phyloP scores from a whole-genome alignment of 1,140 invertebrate species.

The Drosophila carrolli region DNA sequence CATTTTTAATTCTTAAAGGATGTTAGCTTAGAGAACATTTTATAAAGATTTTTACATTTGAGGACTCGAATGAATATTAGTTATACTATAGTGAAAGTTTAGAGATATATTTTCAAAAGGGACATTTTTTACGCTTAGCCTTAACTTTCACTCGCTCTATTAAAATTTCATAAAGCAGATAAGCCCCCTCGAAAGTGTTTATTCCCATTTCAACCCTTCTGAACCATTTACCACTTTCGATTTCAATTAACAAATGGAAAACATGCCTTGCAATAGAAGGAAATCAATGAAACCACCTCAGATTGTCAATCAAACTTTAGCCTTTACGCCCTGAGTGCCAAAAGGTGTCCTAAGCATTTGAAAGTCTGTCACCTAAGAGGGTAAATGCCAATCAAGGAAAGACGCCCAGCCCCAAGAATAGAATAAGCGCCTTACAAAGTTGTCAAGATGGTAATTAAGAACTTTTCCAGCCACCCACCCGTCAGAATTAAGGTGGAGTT shows the following conservation, averaged over 20 bases:
- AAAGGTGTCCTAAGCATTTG: constrained; percentile 4
- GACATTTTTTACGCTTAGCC: no score
- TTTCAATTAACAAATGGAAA: constrained; percentile 37
- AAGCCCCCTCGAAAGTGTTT: no score
- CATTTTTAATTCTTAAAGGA: not conserved
- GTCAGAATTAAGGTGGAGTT: constrained; percentile 1
- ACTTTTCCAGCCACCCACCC: constrained; percentile 37
- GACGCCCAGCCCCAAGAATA: constrained; percentile 6
- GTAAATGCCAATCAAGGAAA: constrained; percentile 21
- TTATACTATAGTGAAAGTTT: no score
- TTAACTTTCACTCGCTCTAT: no score
- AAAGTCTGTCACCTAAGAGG: constrained; percentile 10
- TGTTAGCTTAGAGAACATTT: not conserved
- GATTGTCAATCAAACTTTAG: constrained; percentile 12
- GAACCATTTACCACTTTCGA: constrained; percentile 22
- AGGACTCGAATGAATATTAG: no score
- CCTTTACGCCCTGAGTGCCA: constrained; percentile 20
- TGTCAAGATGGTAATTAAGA: constrained; percentile 26
- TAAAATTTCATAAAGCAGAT: no score
- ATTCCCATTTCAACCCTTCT: not conserved
- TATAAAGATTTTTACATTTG: no score
- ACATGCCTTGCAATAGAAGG: not conserved
- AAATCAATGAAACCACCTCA: constrained; percentile 22
- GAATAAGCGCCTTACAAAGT: constrained; percentile 31
- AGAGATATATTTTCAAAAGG: no score